Base-by-base conservation (phyloP, 2,113 vertebrate species). In the Actinemys pallida region DNA sequence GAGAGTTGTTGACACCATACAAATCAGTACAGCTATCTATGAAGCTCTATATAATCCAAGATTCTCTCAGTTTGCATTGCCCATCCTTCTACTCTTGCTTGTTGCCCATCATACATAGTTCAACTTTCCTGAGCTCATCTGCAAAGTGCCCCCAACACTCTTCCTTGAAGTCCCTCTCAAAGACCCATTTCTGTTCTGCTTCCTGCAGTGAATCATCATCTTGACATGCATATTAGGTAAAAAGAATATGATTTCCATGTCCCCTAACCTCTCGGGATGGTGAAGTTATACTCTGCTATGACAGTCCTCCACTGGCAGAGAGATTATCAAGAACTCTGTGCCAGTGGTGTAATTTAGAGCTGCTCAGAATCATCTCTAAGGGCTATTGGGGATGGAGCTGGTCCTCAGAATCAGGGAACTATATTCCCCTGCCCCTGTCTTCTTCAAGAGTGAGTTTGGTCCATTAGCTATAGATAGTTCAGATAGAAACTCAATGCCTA, bases 101-200 rank as follows among this genome's bases (percentile, higher is more conserved):
- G 20, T 76, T 76, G 22, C 84, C 89, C 56, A 95, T 6, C n/a
- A 76, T 11, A 76, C 79, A 96, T 95, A 96, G 93, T 83, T 93
- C 94, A 91, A 89, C 85, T 92, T 93, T 95, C 87, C 94, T 94
- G 89, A 93, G 94, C 91, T 92, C 90, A 87, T 90, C 93, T 92
- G 90, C 90, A 86, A 95, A 97, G 24, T 80, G 62, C 81, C 90
- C 93, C 83, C 53, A 54, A 94, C 93, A 54, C 89, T 96, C 92
- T 76, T 35, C 81, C 45, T 85, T 39, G 87, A 29, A 65, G 39
- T 84, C 29, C 39, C 22, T 95, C 92, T 90, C 81, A 88, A 90
- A 87, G 83, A 96, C 89, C 91, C 87, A 95, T 95, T 96, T 95
- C 87, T 94, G 56, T 83, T 84, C 39, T 25, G 27, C 53, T 96